A percentile compares a stretch with the other conserved stretches of the same genome.
Conservation (phyloP, 1,140 invertebrate species). For the Phocides pigmalion region DNA sequence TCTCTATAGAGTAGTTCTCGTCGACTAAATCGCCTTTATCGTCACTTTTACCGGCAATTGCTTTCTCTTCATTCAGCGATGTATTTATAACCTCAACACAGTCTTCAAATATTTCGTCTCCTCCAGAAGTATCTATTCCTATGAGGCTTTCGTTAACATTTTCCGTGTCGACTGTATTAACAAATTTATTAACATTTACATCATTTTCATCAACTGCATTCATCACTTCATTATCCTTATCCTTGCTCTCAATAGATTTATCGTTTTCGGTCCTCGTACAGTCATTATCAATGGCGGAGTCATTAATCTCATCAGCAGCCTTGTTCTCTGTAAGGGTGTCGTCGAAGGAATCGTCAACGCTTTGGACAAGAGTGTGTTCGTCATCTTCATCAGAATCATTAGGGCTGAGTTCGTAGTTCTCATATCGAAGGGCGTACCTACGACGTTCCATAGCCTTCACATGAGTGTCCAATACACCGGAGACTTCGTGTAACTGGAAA, state of each 20-base stretch:
- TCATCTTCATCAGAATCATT: slow-evolving; percentile 49
- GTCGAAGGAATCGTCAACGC: slow-evolving; percentile 55
- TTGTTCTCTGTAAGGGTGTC: slow-evolving; percentile 62
- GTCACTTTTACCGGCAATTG: slow-evolving; percentile 7
- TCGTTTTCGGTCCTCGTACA: background rate
- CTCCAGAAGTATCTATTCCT: slow-evolving; percentile 31
- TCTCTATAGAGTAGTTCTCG: slow-evolving; percentile 68
- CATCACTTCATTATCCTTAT: background rate
- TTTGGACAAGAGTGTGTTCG: slow-evolving; percentile 57
- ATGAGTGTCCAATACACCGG: slow-evolving; percentile 60
- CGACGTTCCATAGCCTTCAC: slow-evolving; percentile 56
- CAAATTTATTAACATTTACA: background rate
- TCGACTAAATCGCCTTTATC: slow-evolving; percentile 42
- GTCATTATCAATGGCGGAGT: slow-evolving; percentile 41
- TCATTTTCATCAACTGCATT: background rate
- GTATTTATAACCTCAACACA: slow-evolving; percentile 48
- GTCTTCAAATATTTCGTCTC: slow-evolving; percentile 67
- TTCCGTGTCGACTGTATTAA: slow-evolving; percentile 30
- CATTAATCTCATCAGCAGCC: slow-evolving; percentile 35
- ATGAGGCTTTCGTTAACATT: slow-evolving; percentile 11
- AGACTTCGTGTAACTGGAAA: slow-evolving; percentile 65
- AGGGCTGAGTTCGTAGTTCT: slow-evolving; percentile 47
- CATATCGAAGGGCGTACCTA: slow-evolving; percentile 48
- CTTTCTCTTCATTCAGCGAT: slow-evolving; percentile 13
- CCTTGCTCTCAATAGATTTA: background rate